phyloP scores from a whole-genome alignment of 1,140 invertebrate species.

The Bacillus rossius region DNA sequence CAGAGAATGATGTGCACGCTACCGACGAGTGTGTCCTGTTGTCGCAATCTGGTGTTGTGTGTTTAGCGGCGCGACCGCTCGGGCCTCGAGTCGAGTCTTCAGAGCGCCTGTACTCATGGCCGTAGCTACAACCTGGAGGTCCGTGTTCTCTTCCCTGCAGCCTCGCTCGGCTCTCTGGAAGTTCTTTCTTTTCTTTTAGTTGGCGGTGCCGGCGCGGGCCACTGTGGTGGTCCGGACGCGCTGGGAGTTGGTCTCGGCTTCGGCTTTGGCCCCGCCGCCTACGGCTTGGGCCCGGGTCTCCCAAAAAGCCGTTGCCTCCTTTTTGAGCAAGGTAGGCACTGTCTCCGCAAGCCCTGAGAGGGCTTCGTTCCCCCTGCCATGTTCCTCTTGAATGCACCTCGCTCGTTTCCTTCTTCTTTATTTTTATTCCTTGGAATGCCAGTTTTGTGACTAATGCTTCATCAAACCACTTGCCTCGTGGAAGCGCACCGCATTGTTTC shows the following conservation, averaged over 20 bases:
- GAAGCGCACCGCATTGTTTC: not conserved
- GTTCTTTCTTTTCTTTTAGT: constrained; percentile 40
- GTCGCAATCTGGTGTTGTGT: too few species aligned
- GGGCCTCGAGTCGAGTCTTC: too few species aligned
- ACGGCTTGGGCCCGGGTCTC: constrained; percentile 42
- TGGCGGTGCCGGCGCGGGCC: constrained; percentile 41
- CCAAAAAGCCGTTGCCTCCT: constrained; percentile 42
- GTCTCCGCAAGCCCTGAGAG: constrained; percentile 38
- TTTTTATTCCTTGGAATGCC: not conserved
- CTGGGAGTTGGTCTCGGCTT: constrained; percentile 47
- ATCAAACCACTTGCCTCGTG: not conserved
- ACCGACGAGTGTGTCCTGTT: too few species aligned
- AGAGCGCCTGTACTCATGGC: too few species aligned
- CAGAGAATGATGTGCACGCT: too few species aligned
- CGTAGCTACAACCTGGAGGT: too few species aligned
- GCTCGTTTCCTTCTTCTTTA: not conserved
- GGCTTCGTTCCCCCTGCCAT: not conserved
- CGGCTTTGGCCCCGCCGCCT: constrained; percentile 46
- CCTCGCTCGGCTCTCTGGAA: too few species aligned
- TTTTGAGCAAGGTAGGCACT: constrained; percentile 49
- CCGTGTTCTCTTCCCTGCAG: too few species aligned
- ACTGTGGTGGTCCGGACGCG: constrained; percentile 48
- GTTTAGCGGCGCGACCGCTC: too few species aligned
- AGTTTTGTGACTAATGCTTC: not conserved
- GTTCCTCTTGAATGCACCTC: constrained; percentile 2